Evolutionary conservation across 2,797 vertebrate genomes (phyloP).

Genomic region (Sorex maritimensis): DNA sequence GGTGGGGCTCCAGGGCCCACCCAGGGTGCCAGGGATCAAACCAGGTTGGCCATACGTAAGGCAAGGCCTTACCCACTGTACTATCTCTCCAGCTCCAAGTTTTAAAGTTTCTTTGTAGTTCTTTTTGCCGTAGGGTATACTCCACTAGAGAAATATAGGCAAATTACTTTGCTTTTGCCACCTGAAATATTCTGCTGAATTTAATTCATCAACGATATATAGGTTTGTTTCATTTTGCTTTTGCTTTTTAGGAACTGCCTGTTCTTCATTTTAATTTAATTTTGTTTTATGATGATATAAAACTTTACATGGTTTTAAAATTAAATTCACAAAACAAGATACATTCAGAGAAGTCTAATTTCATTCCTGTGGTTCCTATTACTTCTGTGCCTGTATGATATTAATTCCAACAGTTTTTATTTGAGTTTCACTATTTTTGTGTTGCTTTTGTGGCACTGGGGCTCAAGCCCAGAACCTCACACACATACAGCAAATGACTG

Average conservation of each 20-base stretch:
- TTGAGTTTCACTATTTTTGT: slow-evolving; percentile 48
- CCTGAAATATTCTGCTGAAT: slow-evolving; percentile 39
- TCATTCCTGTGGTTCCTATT: neutral
- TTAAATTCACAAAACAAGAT: slow-evolving; percentile 57
- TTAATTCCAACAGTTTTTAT: no score
- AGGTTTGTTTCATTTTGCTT: slow-evolving; percentile 42
- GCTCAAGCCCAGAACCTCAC: neutral
- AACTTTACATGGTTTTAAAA: slow-evolving; percentile 36
- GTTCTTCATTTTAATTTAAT: slow-evolving; percentile 33
- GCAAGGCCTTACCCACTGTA: no score
- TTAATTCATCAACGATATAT: slow-evolving; percentile 25
- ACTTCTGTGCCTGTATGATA: neutral
- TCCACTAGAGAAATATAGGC: neutral
- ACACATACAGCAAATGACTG: neutral
- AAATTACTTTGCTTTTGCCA: slow-evolving; percentile 45
- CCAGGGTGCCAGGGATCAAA: no score
- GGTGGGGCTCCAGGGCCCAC: no score
- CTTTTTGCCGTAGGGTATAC: neutral
- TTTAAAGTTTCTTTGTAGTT: slow-evolving; percentile 14
- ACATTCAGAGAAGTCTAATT: slow-evolving; percentile 29
- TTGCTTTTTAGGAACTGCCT: slow-evolving; percentile 25
- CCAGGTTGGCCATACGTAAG: no score
- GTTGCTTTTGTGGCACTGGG: neutral
- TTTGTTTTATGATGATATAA: slow-evolving; percentile 59
- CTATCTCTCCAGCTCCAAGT: no score